Percentiles rank a stretch among this genome's conserved stretches.
phyloP scores from a whole-genome alignment of 1,140 invertebrate genomes.

The Drosophila jambulina region DNA sequence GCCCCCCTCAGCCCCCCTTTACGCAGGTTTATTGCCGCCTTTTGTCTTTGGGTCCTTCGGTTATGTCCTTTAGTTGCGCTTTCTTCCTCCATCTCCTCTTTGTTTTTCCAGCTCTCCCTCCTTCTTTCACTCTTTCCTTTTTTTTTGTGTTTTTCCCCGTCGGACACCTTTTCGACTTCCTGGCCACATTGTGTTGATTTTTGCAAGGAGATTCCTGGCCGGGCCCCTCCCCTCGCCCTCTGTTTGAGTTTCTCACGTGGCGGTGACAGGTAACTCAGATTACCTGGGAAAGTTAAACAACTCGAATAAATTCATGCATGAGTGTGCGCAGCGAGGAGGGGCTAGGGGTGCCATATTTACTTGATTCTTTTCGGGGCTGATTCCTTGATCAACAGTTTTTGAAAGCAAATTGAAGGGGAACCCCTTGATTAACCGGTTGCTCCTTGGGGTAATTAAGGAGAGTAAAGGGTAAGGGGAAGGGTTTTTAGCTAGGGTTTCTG shows the following conservation, averaged over 20 bases:
- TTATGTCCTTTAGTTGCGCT: conserved; percentile 46
- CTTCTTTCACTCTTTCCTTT: neutral
- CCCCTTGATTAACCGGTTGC: neutral
- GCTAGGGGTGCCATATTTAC: conserved; percentile 30
- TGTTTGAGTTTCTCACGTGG: conserved; percentile 57
- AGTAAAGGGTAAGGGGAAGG: neutral
- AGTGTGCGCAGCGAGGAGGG: neutral
- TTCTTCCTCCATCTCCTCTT: neutral
- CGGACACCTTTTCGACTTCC: conserved; percentile 62
- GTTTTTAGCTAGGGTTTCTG: neutral
- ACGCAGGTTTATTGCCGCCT: conserved; percentile 53
- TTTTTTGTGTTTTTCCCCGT: neutral
- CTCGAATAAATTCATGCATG: conserved; percentile 51
- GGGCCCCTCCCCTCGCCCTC: conserved; percentile 5
- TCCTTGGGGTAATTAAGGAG: neutral
- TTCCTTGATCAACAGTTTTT: conserved; percentile 3
- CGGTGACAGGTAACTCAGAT: conserved; percentile 58
- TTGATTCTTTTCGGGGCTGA: conserved; percentile 12
- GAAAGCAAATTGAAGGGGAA: conserved; percentile 3
- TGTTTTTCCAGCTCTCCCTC: conserved; percentile 14
- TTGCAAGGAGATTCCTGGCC: conserved; percentile 5
- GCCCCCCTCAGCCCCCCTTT: neutral
- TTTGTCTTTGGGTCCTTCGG: conserved; percentile 52
- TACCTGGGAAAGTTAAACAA: conserved; percentile 67
- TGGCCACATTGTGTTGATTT: conserved; percentile 57